Evolutionary conservation across 1,140 invertebrate genomes (phyloP), one percentile per base, ranked within the genome.

Genomic region (Sesamia nonagrioides): DNA sequence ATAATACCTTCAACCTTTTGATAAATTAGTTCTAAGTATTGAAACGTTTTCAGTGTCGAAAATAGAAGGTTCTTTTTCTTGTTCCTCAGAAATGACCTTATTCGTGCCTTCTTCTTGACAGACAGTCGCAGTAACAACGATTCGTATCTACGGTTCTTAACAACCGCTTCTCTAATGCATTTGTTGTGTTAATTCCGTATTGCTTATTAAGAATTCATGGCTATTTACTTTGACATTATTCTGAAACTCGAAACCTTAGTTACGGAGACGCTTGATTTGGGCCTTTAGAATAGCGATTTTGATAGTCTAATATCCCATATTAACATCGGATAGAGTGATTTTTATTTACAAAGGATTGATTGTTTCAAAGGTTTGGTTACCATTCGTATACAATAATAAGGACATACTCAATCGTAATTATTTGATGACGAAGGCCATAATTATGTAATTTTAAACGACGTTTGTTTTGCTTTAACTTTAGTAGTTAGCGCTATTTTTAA

Each of bases 181-280:
- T 77, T 82, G 73, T 77, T 79, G 77, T 79, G 80, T 82, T 79
- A 82, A 79, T 82, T 82, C 77, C 6, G 66, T 45, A 76, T 66
- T 5, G 63, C 66, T 78, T 72, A 82, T 82, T 71, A 79, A 77
- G 54, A 75, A 79, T 82, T 82, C 74, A 79, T 63, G 71, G 61
- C 76, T 71, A 81, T 81, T 78, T 79, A 73, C 63, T 78, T 79
- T 76, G 61, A 68, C 77, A 76, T 76, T 66, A 76, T 82, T 78
- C 72, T 78, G 72, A 69, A 78, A 60, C 72, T 69, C 63, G 73
- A 72, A 71, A 76, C 71, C 60, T n/a, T 54, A 58, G 74, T 45
- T 66, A 50, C 68, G 61, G 61, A 54, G 74, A 33, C 54, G 54
- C n/a, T 61, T 42, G 11, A 15, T 61, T 54, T n/a, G 17, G 60